Evolutionary conservation across 2,888 invertebrate genomes (phyloP), one percentile per base, ranked within the genome.

Genomic region (Amphiduros pacificus): DNA sequence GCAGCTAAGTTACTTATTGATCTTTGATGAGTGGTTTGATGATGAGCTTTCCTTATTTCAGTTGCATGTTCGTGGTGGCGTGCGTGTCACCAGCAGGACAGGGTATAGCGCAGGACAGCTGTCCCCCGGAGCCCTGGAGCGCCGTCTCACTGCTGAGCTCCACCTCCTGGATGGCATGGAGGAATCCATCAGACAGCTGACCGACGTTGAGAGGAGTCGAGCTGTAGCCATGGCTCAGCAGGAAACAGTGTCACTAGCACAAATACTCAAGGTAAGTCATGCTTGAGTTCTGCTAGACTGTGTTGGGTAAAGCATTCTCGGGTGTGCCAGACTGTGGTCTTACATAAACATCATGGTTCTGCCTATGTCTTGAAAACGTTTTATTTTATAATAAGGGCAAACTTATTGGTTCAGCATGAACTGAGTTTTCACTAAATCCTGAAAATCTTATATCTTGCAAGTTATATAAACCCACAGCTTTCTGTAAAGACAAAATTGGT

Each of bases 111-210:
- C n/a, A 6, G 60, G 86, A 84, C 73, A 87, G 86, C 51, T 86
- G 87, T 89, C 89, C 71, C 85, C 87, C 9, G 84, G 84, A 64
- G 85, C 86, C 53, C 84, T 88, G 55, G 86, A 87, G 75, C 82
- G 86, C 71, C 86, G 86, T 73, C 86, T 88, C 72, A 86, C 86
- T 74, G 86, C 87, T 0, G 88, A 88, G 78, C 82, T 88, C 52
- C 86, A 87, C 77, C 82, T 87, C 50, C 76, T 88, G 44, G 88
- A 88, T 69, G 86, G 87, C 53, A 86, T 87, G 72, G 87, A 88
- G 63, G 85, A 87, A 74, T 87, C 87, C 0, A 73, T 87, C 29
- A 80, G 84, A 50, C 87, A 87, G 75, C 83, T 87, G 36, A 83
- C 84, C 64, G 85, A 86, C 41, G 85, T 87, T 59, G 87, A 88